Conservation (phyloP, 2,797 vertebrate genomes). For the Pogonophryne albipinna region DNA sequence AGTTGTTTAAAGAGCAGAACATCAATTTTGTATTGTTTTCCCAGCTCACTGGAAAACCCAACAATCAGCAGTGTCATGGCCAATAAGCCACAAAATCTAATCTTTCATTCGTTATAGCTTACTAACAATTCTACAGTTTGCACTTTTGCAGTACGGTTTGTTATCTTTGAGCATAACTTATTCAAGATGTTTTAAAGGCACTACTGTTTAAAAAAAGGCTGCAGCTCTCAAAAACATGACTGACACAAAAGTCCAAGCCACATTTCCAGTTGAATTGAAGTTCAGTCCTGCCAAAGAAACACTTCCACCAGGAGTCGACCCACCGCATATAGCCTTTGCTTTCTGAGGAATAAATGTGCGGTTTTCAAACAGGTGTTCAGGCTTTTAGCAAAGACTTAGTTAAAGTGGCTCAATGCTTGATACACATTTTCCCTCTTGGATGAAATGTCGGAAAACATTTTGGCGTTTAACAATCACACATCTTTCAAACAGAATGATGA, state of each 20-base stretch:
- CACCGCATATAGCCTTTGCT: constrained; percentile 36
- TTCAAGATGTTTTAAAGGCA: background rate
- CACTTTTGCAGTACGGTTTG: background rate
- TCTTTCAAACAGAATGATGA: constrained; percentile 41
- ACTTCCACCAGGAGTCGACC: constrained; percentile 32
- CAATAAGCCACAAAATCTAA: constrained; percentile 5
- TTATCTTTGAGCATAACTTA: constrained; percentile 9
- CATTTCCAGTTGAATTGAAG: constrained; percentile 46
- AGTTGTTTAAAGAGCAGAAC: constrained; percentile 46
- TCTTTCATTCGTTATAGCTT: constrained; percentile 20
- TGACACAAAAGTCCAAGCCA: constrained; percentile 10
- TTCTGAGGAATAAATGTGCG: constrained; percentile 51
- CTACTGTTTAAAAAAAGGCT: constrained; percentile 23
- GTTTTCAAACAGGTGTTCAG: constrained; percentile 62
- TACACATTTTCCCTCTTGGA: constrained; percentile 28
- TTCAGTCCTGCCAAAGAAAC: constrained; percentile 40
- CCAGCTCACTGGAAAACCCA: constrained; percentile 43
- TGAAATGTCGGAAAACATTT: constrained; percentile 57
- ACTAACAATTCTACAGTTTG: background rate
- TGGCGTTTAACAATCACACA: constrained; percentile 34
- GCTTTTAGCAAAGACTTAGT: constrained; percentile 50
- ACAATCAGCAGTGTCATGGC: constrained; percentile 11
- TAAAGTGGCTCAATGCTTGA: constrained; percentile 40
- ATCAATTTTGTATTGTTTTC: constrained; percentile 45
- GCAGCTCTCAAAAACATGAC: constrained; percentile 16